Evolutionary conservation across 2,888 invertebrate genomes (phyloP), one percentile per base, ranked within the genome.

Genomic region (Erebia palarica): DNA sequence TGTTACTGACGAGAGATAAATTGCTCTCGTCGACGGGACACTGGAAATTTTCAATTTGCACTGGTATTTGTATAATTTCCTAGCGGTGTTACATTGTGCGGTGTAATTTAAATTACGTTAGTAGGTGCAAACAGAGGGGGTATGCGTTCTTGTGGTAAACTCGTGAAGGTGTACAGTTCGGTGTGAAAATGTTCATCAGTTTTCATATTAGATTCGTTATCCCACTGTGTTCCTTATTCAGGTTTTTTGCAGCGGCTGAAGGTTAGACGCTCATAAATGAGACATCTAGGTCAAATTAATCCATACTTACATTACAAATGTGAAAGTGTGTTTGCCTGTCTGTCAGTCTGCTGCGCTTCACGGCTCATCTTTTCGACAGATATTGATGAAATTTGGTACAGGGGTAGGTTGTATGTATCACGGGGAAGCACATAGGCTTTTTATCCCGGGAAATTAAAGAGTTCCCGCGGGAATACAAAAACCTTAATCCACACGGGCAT

Each of bases 31-130:
- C 63, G 59, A 51, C 64, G 69, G 64, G 76, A 70, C 71, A 60
- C 58, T 67, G 74, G 69, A 72, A 76, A 73, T 75, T 77, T 78
- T 77, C 77, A 76, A 78, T 78, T 76, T 75, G 57, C 65, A 27
- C 44, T 69, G 77, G 77, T 72, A 78, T 78, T 77, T 72, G 65
- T 72, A 69, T 73, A 72, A 73, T 68, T 75, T 57, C 53, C 47
- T 9, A 18, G 13, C 16, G 53, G 55, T 36, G 53, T 67, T 64
- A 61, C 60, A 68, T 68, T 61, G 68, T 64, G 47, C 13, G 65
- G 53, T 18, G 60, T 70, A 70, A 70, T 73, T 71, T 65, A 71
- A 63, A 49, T 63, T 63, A 49, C 63, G 49, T 63, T 21, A 21
- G 13, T 49, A 63, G 14, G 63, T 63, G 63, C 49, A 63, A 63